Percentiles rank a stretch among this genome's conserved stretches.
phyloP scores from a whole-genome alignment of 2,113 vertebrate genomes.

The Coptodon rendalli region DNA sequence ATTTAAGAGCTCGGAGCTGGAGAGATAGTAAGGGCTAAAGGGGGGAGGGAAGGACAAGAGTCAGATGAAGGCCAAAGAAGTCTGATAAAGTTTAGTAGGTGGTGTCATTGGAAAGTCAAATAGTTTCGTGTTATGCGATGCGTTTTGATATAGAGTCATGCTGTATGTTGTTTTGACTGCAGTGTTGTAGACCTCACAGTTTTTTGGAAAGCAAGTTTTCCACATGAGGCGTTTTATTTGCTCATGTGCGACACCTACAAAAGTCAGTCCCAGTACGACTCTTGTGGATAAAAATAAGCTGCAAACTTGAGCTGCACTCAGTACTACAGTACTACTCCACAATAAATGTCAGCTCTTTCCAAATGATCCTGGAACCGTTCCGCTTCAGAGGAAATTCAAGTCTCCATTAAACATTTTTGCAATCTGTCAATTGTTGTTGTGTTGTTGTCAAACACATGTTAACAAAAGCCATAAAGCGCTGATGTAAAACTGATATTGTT shows the following conservation, averaged over 20 bases:
- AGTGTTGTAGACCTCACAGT: not conserved
- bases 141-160: not conserved
- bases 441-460: not conserved
- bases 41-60: constrained; percentile 33
- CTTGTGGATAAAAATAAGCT: not conserved
- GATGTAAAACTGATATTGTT: constrained; percentile 1
- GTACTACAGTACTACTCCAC: not conserved
- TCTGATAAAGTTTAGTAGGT: constrained; percentile 36
- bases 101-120: not conserved
- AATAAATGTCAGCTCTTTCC: not conserved
- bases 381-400: not conserved
- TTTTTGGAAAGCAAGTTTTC: not conserved
- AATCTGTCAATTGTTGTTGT: not conserved
- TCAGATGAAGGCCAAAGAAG: constrained; percentile 46
- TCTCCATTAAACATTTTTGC: not conserved
- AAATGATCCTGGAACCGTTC: not conserved
- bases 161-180: not conserved
- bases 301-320: not conserved
- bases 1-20: constrained; percentile 39
- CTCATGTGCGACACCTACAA: not conserved
- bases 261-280: not conserved
- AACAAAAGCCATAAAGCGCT: not conserved
- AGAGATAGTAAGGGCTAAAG: constrained; percentile 30
- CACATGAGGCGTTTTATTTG: not conserved
- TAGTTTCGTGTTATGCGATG: not conserved